Evolutionary conservation across 2,113 vertebrate species (phyloP).

Genomic region (Passer montanus): DNA sequence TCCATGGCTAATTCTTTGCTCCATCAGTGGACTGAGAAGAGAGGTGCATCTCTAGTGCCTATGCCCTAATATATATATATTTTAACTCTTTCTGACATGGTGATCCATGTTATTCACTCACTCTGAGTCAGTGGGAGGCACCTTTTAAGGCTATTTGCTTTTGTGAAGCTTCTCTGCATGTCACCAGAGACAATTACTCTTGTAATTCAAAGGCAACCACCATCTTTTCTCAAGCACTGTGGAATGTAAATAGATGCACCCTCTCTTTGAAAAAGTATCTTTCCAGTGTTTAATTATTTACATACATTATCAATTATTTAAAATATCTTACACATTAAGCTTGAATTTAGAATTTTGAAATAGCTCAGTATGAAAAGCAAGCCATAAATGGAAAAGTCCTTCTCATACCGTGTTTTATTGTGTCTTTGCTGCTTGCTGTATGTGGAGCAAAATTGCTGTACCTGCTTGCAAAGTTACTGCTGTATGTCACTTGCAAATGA

Average conservation of each 20-base stretch:
- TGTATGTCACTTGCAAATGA: background rate
- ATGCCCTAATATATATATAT: background rate
- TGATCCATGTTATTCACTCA: background rate
- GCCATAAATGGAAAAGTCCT: background rate
- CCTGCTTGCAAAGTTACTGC: background rate
- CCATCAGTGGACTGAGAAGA: background rate
- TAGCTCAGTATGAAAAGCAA: slow-evolving; percentile 8
- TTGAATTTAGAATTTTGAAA: slow-evolving; percentile 50
- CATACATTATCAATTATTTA: slow-evolving; percentile 59
- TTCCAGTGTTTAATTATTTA: slow-evolving; percentile 63
- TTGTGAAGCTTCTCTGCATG: background rate
- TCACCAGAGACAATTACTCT: slow-evolving; percentile 3
- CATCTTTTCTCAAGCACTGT: background rate
- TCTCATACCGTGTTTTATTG: background rate
- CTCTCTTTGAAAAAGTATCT: background rate
- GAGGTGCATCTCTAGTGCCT: background rate
- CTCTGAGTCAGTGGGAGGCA: background rate
- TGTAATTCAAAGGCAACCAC: slow-evolving; percentile 40
- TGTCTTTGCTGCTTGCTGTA: background rate
- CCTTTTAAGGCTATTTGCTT: background rate
- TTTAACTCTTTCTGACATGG: background rate
- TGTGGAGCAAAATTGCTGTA: background rate
- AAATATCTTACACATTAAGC: slow-evolving; percentile 34
- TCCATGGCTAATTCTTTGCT: background rate
- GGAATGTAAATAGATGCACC: slow-evolving; percentile 35